A percentile compares a stretch with the other conserved stretches of the same genome.
Conservation (phyloP, 2,113 vertebrate genomes). For the Plecotus auritus region DNA sequence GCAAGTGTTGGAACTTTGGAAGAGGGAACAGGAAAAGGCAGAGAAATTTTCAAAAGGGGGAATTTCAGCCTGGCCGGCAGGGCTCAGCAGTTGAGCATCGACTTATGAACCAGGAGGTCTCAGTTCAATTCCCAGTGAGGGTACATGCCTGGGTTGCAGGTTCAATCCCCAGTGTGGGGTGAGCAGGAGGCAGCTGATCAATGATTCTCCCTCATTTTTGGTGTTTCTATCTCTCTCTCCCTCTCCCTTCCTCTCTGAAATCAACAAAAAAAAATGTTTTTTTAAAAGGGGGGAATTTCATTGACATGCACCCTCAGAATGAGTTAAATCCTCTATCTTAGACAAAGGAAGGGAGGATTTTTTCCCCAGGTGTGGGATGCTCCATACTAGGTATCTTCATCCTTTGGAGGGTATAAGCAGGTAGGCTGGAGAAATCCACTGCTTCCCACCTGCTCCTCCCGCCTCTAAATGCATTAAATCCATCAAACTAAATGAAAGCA, state of each 20-base stretch:
- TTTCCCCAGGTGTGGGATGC: conserved; percentile 71
- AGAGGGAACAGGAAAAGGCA: background rate
- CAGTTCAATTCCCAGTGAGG: too few species aligned
- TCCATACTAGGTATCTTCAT: conserved; percentile 73
- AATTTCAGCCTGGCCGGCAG: too few species aligned
- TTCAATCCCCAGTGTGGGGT: too few species aligned
- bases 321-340: conserved; percentile 77
- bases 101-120: too few species aligned
- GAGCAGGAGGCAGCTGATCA: too few species aligned
- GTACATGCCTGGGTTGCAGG: too few species aligned
- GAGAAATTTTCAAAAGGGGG: background rate
- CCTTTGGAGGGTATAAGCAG: conserved; percentile 78
- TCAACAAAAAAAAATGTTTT: too few species aligned
- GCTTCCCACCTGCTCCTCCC: conserved; percentile 71
- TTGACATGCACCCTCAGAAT: conserved; percentile 73
- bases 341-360: conserved; percentile 77
- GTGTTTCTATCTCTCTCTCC: too few species aligned
- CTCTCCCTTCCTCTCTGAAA: too few species aligned
- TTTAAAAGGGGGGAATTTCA: background rate
- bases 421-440: conserved; percentile 74
- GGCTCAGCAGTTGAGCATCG: too few species aligned
- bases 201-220: too few species aligned
- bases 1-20: background rate
- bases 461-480: conserved; percentile 81
- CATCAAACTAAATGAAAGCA: conserved; percentile 85